Base-by-base conservation (phyloP, 2,888 invertebrate species). In the Tenodera sinensis region DNA sequence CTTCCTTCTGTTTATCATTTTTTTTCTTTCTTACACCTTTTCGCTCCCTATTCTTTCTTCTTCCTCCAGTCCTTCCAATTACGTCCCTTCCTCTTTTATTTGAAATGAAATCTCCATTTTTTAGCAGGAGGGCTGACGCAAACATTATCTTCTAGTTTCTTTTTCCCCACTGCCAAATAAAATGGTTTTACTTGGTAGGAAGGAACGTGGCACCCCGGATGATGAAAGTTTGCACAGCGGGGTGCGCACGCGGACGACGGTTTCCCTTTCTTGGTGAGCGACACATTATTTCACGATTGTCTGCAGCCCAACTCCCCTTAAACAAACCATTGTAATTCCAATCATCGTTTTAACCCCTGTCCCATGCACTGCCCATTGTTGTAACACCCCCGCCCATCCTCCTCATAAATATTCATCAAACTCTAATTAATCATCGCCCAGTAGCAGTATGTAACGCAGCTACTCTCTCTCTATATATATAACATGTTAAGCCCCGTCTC, bases 391-490 rank as follows among this genome's bases (percentile, higher is more conserved):
- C 47, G 89, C 89, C 89, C 89, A 88, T 91, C 91, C 85, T 88
- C 89, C 92, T 93, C 93, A 93, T 93, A 92, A 93, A 93, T 93
- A 93, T 93, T 93, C 93, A 93, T 93, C 93, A 93, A 93, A 93
- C 92, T 92, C 93, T 93, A 93, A 93, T 93, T 93, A 93, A 93
- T 93, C 93, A 93, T 93, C 93, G 92, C 92, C 91, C 91, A 91
- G 54, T 71, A 71, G 54, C 54, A 71, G 84, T 42, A 85, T 71
- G 54, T 71, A 71, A 71, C 54, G 54, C 54, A 71, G 54, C 54
- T 71, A 71, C 54, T 71, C 54, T 71, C 54, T 71, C 54, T 71
- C 15, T 71, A 1, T 71, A 71, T 71, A 71, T 71, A 71, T 71
- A 71, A 71, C 54, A 71, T 71, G 54, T 71, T 71, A 71, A 71